A percentile compares a stretch with the other conserved stretches of the same genome.
phyloP scores from a whole-genome alignment of 2,888 invertebrate genomes.

The Drosophila suboccidentalis region DNA sequence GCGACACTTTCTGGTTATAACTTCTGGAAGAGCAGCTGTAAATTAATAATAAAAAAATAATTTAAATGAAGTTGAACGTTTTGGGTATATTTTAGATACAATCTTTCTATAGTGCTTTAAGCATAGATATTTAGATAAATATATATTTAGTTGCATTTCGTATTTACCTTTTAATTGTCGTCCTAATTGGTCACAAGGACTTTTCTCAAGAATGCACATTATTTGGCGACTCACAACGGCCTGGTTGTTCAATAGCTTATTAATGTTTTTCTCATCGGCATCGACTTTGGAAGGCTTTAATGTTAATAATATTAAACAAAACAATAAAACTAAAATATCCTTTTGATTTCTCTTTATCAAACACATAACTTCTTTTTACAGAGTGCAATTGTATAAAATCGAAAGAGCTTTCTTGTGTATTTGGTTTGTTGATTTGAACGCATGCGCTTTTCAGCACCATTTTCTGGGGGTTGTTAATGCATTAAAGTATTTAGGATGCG shows the following conservation, averaged over 20 bases:
- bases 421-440: conserved; percentile 40
- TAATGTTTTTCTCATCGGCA: conserved; percentile 83
- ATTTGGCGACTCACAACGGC: conserved; percentile 86
- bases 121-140: neutral
- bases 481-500: neutral
- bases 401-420: conserved; percentile 56
- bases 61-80: neutral
- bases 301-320: conserved; percentile 70
- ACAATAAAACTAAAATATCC: conserved; percentile 62
- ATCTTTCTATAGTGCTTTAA: neutral
- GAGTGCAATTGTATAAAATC: conserved; percentile 23
- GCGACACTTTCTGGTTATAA: conserved; percentile 87
- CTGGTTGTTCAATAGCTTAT: conserved; percentile 83
- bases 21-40: conserved; percentile 86
- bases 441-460: conserved; percentile 46
- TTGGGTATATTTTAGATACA: too few relatives aligned
- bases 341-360: conserved; percentile 53
- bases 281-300: conserved; percentile 47
- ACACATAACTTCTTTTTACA: conserved; percentile 50
- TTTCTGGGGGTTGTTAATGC: conserved; percentile 26
- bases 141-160: neutral
- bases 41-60: neutral
- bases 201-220: conserved; percentile 87
- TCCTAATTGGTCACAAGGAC: conserved; percentile 88
- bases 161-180: conserved; percentile 88